Evolutionary conservation across 2,888 invertebrate species (phyloP).

Genomic region (Embidobia sp.): DNA sequence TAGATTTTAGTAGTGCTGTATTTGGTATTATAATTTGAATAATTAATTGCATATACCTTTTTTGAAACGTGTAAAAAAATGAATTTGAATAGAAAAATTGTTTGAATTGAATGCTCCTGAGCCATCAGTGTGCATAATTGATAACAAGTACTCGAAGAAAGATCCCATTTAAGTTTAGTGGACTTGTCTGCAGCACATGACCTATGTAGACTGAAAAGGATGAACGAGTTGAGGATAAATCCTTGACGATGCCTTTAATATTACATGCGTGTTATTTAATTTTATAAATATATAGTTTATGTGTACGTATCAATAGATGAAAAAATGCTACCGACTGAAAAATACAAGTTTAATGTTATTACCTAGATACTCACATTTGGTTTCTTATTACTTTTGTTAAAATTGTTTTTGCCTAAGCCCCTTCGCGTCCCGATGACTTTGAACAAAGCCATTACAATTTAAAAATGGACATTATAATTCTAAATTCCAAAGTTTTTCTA

Average conservation of each 20-base stretch:
- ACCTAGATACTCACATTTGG: conserved; percentile 40
- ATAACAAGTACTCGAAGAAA: conserved; percentile 47
- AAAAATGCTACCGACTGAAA: conserved; percentile 63
- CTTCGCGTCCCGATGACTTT: conserved; percentile 33
- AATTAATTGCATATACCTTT: too few relatives aligned
- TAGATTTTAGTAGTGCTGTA: too few relatives aligned
- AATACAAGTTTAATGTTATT: conserved; percentile 61
- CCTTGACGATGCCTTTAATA: conserved; percentile 37
- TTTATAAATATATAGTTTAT: conserved; percentile 65
- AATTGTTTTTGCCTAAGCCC: conserved; percentile 28
- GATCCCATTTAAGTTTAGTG: conserved; percentile 3
- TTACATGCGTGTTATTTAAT: conserved; percentile 54
- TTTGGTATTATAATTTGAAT: too few relatives aligned
- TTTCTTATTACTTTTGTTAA: conserved; percentile 8
- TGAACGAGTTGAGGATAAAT: conserved; percentile 13
- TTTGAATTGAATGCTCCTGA: neutral
- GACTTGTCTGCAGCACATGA: conserved; percentile 10
- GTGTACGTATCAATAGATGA: conserved; percentile 64
- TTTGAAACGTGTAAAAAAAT: too few relatives aligned
- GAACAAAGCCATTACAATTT: conserved; percentile 39
- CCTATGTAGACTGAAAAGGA: conserved; percentile 2
- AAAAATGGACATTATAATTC: conserved; percentile 32
- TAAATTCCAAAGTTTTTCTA: conserved; percentile 21
- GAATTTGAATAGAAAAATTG: too few relatives aligned
- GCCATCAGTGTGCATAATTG: conserved; percentile 24